Percentiles rank a stretch among this genome's conserved stretches.
These are phyloP conservation scores for Premnoplex brunnescens DNA, from an alignment of 2,797 vertebrate species.

Conservation along the genomic window DNA sequence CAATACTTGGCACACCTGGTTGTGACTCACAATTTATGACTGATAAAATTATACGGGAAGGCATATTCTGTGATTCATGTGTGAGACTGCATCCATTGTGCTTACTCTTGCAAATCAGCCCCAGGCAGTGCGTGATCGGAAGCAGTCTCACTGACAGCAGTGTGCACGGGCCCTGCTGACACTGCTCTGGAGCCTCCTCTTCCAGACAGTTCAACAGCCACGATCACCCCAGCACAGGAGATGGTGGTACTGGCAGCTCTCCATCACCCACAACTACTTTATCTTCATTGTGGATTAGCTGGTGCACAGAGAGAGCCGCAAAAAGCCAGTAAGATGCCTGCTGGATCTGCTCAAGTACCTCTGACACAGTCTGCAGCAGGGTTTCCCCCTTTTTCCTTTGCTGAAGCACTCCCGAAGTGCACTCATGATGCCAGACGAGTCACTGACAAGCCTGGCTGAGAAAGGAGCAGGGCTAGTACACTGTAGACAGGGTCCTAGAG, in stretches of 20 bases:
- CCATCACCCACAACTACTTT: background rate
- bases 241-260: background rate
- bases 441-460: background rate
- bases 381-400: background rate
- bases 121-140: accelerated
- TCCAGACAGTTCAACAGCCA: background rate
- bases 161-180: accelerated
- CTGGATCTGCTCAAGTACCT: background rate
- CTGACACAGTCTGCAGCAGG: background rate
- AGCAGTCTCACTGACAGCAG: background rate
- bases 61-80: background rate
- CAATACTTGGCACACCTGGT: background rate
- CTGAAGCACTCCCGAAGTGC: background rate
- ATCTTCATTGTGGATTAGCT: background rate
- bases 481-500: background rate
- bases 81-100: accelerated
- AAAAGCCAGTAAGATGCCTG: background rate
- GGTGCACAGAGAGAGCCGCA: background rate
- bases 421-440: background rate
- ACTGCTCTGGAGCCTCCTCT: background rate
- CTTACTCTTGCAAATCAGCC: background rate
- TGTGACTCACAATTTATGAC: background rate
- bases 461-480: background rate
- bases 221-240: background rate
- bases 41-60: background rate